Conservation (phyloP, 1,140 invertebrate genomes). For the Lepidurus arcticus region DNA sequence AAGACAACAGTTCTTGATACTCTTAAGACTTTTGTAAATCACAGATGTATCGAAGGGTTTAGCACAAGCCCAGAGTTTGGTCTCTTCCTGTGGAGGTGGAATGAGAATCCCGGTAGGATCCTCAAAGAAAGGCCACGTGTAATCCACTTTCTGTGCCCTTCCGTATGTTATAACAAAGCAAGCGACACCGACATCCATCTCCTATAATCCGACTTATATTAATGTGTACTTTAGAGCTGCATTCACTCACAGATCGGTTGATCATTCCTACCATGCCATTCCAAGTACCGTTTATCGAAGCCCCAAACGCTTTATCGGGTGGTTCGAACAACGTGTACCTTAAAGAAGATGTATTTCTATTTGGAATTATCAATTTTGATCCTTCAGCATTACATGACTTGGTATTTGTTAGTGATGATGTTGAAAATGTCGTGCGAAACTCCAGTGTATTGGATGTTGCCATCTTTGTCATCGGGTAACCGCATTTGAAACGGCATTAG, state of each 20-base stretch:
- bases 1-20: neutral
- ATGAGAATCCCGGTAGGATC: conserved; percentile 27
- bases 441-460: neutral
- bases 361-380: neutral
- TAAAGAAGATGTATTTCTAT: neutral
- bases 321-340: conserved; percentile 24
- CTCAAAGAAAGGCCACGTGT: conserved; percentile 24
- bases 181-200: conserved; percentile 7
- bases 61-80: neutral
- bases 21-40: neutral
- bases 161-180: conserved; percentile 25
- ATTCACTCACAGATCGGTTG: conserved; percentile 4
- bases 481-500: neutral
- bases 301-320: conserved; percentile 25
- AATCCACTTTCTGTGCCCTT: conserved; percentile 18
- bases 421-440: neutral
- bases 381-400: neutral
- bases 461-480: neutral
- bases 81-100: conserved; percentile 25
- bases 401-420: neutral
- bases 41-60: conserved; percentile 23
- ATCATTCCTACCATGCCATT: conserved; percentile 29
- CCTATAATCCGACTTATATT: neutral
- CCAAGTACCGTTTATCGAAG: conserved; percentile 23
- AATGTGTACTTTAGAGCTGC: neutral